phyloP scores from a whole-genome alignment of 2,113 vertebrate species.

The Caretta caretta region DNA sequence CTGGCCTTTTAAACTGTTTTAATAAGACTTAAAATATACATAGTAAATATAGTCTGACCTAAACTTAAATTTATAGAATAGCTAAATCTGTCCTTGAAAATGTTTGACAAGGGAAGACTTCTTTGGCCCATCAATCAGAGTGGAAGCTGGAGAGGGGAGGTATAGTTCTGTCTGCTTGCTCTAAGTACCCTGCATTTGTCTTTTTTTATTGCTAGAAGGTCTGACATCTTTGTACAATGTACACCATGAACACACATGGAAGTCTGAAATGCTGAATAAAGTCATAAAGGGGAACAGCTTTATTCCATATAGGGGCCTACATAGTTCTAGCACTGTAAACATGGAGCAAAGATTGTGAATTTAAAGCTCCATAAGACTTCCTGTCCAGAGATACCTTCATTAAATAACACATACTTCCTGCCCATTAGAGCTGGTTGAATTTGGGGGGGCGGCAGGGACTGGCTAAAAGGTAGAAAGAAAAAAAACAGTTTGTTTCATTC shows the following conservation, averaged over 20 bases:
- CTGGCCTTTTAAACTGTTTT: background rate
- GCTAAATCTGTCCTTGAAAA: background rate
- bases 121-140: background rate
- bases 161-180: background rate
- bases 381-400: background rate
- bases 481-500: background rate
- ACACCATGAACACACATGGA: background rate
- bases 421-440: background rate
- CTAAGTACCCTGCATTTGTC: background rate
- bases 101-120: background rate
- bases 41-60: background rate
- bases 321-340: background rate
- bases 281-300: background rate
- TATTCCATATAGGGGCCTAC: background rate
- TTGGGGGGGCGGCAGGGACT: background rate
- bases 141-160: background rate
- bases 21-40: background rate
- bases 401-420: background rate
- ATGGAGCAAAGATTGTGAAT: accelerated
- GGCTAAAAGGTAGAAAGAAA: background rate
- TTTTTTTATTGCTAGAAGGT: background rate
- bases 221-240: background rate
- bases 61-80: background rate
- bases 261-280: background rate
- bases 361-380: background rate